A percentile compares a stretch with the other conserved stretches of the same genome.
These are phyloP conservation scores for Ceuthmochares aereus DNA, from an alignment of 2,113 vertebrate species.

Conservation along the genomic window DNA sequence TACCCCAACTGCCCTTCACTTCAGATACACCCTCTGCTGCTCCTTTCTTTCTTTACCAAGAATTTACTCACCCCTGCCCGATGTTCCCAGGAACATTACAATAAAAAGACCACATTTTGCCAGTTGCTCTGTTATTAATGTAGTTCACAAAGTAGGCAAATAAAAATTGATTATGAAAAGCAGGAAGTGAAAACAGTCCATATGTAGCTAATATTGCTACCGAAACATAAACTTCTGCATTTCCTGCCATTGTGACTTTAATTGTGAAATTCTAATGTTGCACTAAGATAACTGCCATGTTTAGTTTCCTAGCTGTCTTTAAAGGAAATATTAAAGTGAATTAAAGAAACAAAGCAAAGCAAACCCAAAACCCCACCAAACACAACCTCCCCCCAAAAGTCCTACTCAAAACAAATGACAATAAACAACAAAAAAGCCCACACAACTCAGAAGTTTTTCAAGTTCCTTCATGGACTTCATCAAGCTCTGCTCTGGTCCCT, in stretches of 20 bases:
- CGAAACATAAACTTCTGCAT: slow-evolving; percentile 52
- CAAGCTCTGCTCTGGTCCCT: background rate
- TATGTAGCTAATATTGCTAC: slow-evolving; percentile 43
- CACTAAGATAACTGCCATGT: slow-evolving; percentile 11
- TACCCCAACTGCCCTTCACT: too few species aligned
- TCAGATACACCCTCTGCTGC: too few species aligned
- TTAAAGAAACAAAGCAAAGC: background rate
- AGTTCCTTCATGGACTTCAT: background rate
- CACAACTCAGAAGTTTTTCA: background rate
- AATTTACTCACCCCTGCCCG: background rate
- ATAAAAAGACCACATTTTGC: background rate
- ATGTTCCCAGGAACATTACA: background rate
- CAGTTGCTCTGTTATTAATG: background rate
- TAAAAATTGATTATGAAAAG: slow-evolving; percentile 48
- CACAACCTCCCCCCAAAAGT: background rate
- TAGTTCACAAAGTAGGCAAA: background rate
- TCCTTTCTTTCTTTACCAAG: background rate
- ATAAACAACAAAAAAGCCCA: background rate
- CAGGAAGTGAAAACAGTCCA: slow-evolving; percentile 50
- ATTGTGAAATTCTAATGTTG: slow-evolving; percentile 20
- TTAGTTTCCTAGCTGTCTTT: slow-evolving; percentile 22
- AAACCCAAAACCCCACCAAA: background rate
- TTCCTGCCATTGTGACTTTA: slow-evolving; percentile 50
- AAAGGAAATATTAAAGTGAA: slow-evolving; percentile 38
- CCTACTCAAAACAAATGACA: background rate